Percentiles rank a stretch among this genome's conserved stretches.
Evolutionary conservation across 2,888 invertebrate species (phyloP).

Genomic region (Clistopyga incitator): DNA sequence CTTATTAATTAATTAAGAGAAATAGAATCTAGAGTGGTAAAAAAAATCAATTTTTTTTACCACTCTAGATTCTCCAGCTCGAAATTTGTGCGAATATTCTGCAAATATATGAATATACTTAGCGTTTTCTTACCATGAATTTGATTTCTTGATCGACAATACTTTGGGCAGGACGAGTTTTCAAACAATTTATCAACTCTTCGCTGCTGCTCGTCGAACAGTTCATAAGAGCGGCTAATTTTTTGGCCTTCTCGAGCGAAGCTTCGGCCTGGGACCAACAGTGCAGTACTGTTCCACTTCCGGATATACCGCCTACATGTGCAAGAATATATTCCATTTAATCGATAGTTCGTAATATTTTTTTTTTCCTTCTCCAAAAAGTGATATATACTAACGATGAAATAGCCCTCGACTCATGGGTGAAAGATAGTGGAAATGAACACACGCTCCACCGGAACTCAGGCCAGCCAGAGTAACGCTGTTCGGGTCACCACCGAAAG

Average conservation of each 20-base stretch:
- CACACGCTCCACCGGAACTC: slow-evolving; percentile 90
- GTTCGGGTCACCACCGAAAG: slow-evolving; percentile 89
- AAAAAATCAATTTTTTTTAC: too few relatives aligned
- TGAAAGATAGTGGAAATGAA: slow-evolving; percentile 88
- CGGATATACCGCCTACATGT: slow-evolving; percentile 86
- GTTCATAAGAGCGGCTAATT: slow-evolving; percentile 86
- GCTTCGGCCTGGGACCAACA: slow-evolving; percentile 86
- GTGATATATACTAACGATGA: slow-evolving; percentile 79
- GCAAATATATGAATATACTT: neutral
- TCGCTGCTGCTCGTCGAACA: slow-evolving; percentile 84
- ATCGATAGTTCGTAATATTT: neutral
- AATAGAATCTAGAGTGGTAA: too few relatives aligned
- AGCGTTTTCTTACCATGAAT: neutral
- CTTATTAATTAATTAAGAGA: too few relatives aligned
- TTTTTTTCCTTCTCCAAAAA: too few relatives aligned
- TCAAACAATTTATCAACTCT: neutral
- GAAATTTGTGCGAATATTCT: too few relatives aligned
- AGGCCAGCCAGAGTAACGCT: slow-evolving; percentile 88
- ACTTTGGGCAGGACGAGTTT: neutral
- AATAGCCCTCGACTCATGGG: slow-evolving; percentile 86
- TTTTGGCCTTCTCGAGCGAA: slow-evolving; percentile 86
- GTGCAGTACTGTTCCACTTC: slow-evolving; percentile 88
- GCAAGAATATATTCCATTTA: neutral
- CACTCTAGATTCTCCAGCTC: too few relatives aligned
- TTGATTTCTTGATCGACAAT: neutral